Evolutionary conservation across 35 echinoderm and acorn worm species (phyloP), one percentile per base, ranked within the genome.

Genomic region (Strongylocentrotus purpuratus): DNA sequence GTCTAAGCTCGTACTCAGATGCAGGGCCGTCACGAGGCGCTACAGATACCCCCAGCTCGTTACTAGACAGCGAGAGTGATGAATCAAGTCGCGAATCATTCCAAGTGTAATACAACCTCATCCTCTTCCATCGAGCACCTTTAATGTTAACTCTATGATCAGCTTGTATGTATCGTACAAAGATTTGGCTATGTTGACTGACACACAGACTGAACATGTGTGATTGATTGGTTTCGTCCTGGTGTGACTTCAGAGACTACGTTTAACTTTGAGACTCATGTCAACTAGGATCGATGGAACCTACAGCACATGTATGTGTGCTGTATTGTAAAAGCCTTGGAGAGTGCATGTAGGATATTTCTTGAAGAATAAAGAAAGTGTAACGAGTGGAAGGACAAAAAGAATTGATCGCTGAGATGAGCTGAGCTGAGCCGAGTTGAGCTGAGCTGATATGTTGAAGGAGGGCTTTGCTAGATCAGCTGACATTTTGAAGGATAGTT

Each of bases 21-120:
- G 95, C 97, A 31, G 98, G 97, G 13, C 98, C 94, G 33, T 99
- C 98, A 22, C 94, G 98, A n/a, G 98, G 97, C 6, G 98, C 98
- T 0, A 99, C 98, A 0, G 98, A 99, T 94, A 99, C 98, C 7
- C 98, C 98, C 4, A 97, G 97, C 5, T 98, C 98, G 2, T 33
- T 97, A 20, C 94, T 97, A 33, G 98, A 97, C 31, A 99, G 96
- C 91, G 98, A 95, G 15, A 96, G 96, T 33, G 98, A 99, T 31
- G 96, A 96, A 48, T 97, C 96, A 46, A 94, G 93, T 94, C 92
- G 85, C 31, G 95, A 96, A 46, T 92, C 91, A 31, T 92, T 92
- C 61, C 61, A 70, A 59, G 52, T 59, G 11, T 59, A 59, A 59
- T 59, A 59, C 52, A 59, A 11, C 11, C 11, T 59, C 52, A 14